Evolutionary conservation across 2,888 invertebrate species (phyloP).

Genomic region (Caenorhabditis uteleia): DNA sequence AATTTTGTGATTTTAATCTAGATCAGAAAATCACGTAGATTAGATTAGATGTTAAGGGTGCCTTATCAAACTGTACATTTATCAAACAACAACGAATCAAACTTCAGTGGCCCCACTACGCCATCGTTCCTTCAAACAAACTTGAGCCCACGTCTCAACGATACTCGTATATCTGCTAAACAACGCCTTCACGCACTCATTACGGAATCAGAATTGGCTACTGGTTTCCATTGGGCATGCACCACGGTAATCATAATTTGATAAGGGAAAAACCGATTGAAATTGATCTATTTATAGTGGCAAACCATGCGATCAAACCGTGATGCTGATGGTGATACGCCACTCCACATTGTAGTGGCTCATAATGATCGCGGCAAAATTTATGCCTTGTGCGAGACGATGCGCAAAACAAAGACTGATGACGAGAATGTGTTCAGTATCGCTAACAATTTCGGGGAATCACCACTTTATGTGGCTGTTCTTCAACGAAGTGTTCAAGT

Average conservation of each 20-base stretch:
- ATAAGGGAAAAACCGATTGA: not conserved
- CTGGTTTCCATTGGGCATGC: conserved; percentile 68
- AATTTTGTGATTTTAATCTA: no score
- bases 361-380: conserved; percentile 67
- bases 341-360: conserved; percentile 68
- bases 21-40: no score
- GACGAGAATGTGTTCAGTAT: conserved; percentile 61
- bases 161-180: conserved; percentile 48
- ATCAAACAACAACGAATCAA: conserved; percentile 35
- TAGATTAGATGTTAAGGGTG: no score
- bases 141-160: conserved; percentile 36
- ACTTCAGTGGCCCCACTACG: conserved; percentile 45
- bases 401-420: conserved; percentile 57
- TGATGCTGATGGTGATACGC: conserved; percentile 68
- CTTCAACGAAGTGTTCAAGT: conserved; percentile 56
- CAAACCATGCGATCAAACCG: conserved; percentile 23
- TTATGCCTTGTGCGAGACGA: conserved; percentile 68
- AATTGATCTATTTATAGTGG: conserved; percentile 21
- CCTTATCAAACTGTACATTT: no score
- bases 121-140: conserved; percentile 38
- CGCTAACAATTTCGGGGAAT: conserved; percentile 65
- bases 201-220: conserved; percentile 59
- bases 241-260: conserved; percentile 41
- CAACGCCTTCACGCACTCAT: conserved; percentile 60
- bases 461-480: conserved; percentile 68